These are phyloP conservation scores for Aporophyla nigra DNA, from an alignment of 2,888 invertebrate genomes.

Conservation along the genomic window DNA sequence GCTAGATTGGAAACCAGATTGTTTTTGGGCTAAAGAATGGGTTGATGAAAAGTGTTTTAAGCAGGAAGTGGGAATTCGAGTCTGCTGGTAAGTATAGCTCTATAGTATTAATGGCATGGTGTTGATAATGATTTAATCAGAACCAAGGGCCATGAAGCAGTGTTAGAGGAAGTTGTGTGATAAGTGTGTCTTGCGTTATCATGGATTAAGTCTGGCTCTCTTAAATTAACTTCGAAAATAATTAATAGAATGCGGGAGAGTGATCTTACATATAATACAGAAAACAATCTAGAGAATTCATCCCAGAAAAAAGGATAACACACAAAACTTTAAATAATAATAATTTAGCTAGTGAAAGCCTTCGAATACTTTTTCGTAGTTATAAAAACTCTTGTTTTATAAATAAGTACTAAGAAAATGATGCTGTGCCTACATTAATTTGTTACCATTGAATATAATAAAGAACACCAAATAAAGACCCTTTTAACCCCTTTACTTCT, in stretches of 20 bases:
- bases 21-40: conserved; percentile 19
- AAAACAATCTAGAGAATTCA: neutral
- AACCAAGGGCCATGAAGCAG: neutral
- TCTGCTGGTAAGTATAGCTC: neutral
- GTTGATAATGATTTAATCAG: neutral
- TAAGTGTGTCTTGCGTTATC: neutral
- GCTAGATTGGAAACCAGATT: conserved; percentile 22
- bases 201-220: too few species aligned
- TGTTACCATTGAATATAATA: conserved; percentile 38
- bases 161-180: neutral
- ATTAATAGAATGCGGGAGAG: too few species aligned
- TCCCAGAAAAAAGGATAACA: neutral
- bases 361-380: neutral
- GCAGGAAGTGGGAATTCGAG: too few species aligned
- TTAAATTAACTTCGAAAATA: too few species aligned
- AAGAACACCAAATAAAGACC: conserved; percentile 49
- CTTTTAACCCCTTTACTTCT: conserved; percentile 55
- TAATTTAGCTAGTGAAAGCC: neutral
- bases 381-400: neutral
- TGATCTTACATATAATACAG: neutral
- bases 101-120: neutral
- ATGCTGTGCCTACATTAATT: neutral
- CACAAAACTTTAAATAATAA: neutral
- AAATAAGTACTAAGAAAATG: conserved; percentile 1
- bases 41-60: neutral